A percentile compares a stretch with the other conserved stretches of the same genome.
Evolutionary conservation across 1,140 invertebrate species (phyloP).

Genomic region (Oncopodura yosiiana): DNA sequence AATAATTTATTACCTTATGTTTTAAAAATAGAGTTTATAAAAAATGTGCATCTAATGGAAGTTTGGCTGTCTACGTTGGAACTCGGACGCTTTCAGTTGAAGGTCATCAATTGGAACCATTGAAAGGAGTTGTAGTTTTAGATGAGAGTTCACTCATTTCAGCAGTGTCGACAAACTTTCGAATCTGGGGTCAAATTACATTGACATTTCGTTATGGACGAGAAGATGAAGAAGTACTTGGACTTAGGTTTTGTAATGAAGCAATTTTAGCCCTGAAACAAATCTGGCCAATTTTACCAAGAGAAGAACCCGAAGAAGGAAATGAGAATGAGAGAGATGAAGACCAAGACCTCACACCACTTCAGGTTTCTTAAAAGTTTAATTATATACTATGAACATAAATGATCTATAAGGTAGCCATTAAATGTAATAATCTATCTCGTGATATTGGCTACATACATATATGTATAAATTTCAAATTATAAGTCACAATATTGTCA

Average conservation of each 20-base stretch:
- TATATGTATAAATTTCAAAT: too few species aligned
- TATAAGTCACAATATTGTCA: too few species aligned
- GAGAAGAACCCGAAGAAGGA: slow-evolving; percentile 36
- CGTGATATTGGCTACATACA: too few species aligned
- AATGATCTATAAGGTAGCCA: too few species aligned
- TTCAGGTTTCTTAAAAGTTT: slow-evolving; percentile 50
- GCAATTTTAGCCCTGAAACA: slow-evolving; percentile 75
- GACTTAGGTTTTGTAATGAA: slow-evolving; percentile 82
- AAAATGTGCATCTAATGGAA: slow-evolving; percentile 35
- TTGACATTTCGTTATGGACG: slow-evolving; percentile 78
- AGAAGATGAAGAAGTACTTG: slow-evolving; percentile 88
- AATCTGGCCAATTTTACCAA: slow-evolving; percentile 56
- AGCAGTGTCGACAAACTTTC: slow-evolving; percentile 23
- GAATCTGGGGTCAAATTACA: slow-evolving; percentile 58
- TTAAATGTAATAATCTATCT: too few species aligned
- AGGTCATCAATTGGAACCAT: slow-evolving; percentile 28
- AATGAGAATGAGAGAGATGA: slow-evolving; percentile 23
- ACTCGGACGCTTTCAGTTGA: slow-evolving; percentile 28
- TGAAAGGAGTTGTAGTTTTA: slow-evolving; percentile 31
- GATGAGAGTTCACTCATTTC: slow-evolving; percentile 30
- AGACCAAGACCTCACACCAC: slow-evolving; percentile 48
- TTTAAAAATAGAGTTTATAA: slow-evolving; percentile 36
- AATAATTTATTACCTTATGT: too few species aligned
- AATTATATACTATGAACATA: too few species aligned
- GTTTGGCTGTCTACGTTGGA: slow-evolving; percentile 34